Conservation (phyloP, 2,113 vertebrate species). For the Pteruthius melanotis region DNA sequence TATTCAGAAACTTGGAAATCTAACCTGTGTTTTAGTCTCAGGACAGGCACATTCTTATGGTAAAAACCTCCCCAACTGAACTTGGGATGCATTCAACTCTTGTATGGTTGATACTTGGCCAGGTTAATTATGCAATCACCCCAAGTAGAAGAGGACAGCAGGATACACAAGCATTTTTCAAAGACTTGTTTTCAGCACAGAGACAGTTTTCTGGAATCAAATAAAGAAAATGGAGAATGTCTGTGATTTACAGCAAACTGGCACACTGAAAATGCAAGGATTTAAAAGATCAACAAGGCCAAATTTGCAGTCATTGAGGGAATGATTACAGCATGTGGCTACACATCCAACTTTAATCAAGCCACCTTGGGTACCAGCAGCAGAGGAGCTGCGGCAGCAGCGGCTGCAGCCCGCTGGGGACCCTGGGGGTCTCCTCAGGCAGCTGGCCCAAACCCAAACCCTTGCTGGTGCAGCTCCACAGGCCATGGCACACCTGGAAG, state of each 20-base stretch:
- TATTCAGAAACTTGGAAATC: conserved; percentile 78
- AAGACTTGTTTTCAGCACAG: conserved; percentile 49
- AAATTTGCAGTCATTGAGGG: conserved; percentile 35
- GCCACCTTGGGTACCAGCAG: not conserved
- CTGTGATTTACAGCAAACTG: conserved; percentile 61
- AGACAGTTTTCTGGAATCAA: conserved; percentile 67
- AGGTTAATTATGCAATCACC: conserved; percentile 76
- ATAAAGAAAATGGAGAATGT: conserved; percentile 47
- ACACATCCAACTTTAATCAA: not conserved
- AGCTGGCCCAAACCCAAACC: not conserved
- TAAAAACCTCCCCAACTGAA: conserved; percentile 72
- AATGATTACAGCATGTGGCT: not conserved
- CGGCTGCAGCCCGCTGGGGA: not conserved
- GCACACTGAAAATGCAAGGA: conserved; percentile 32
- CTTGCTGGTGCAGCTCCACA: rapidly evolving
- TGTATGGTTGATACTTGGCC: conserved; percentile 71
- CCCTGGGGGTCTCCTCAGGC: not conserved
- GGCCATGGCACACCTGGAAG: not conserved
- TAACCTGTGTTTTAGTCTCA: conserved; percentile 80
- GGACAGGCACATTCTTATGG: conserved; percentile 77
- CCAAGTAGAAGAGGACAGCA: conserved; percentile 66
- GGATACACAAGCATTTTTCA: conserved; percentile 62
- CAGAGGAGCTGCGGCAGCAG: not conserved
- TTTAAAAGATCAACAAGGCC: conserved; percentile 22
- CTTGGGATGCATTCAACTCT: conserved; percentile 73